Base-by-base conservation (phyloP, 2,888 invertebrate genomes). In the Scelioninae gen. 1 region DNA sequence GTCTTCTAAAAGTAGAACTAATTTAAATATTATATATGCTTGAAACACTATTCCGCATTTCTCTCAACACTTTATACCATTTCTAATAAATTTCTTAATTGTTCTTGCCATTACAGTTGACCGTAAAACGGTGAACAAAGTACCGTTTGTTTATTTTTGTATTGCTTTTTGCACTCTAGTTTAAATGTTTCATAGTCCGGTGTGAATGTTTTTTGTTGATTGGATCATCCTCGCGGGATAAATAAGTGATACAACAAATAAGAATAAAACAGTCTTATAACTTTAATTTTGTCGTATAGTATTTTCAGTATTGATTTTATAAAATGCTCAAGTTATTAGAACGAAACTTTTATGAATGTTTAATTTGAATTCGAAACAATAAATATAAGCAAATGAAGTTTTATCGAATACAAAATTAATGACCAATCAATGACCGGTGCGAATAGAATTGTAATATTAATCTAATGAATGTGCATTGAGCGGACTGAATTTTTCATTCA, bases 121-220 rank as follows among this genome's bases (percentile, higher is more conserved):
- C 13, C 31, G 65, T 45, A 60, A 63, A 74, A 74, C 74, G 74
- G 74, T 74, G 65, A 45, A 63, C 16, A n/a, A 5, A 34, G 38
- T 72, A 72, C 74, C 74, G 74, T 74, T 74, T 65, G 56, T 47
- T 53, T 45, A 74, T 74, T 74, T 74, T 65, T 56, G 47, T 40
- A 38, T 63, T 43, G 34, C 65, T 74, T 74, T 65, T 65, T 74
- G 29, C 32, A 6, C 34, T 9, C 15, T 10, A 47, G 38, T 34
- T 45, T 65, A 40, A 68, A 56, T 56, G 65, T 55, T 74, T 65
- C 49, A 45, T 55, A 13, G 31, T 15, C n/a, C 10, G 53, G 13
- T 29, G 45, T 43, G 16, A 40, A 62, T 9, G 40, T 43, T 40
- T 62, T 51, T 58, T 45, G 53, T 34, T 23, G 56, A 53, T 45